A percentile compares a stretch with the other conserved stretches of the same genome.
These are phyloP conservation scores for Poicephalus gulielmi DNA, from an alignment of 2,113 vertebrate species.

Conservation along the genomic window DNA sequence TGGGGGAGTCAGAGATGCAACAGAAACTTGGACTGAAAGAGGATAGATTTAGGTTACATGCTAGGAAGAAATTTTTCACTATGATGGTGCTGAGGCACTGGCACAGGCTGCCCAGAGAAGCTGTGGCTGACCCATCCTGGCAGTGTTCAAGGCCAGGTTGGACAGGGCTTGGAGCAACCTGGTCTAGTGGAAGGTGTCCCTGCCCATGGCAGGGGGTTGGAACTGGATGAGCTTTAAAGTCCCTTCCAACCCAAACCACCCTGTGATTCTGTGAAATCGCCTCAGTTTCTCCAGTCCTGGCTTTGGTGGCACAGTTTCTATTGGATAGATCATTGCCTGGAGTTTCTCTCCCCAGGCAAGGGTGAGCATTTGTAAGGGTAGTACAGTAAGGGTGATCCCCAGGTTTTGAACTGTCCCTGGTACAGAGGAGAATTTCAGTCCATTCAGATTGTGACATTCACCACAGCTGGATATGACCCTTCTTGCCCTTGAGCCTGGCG, in stretches of 20 bases:
- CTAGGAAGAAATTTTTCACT: not conserved
- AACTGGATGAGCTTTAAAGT: not conserved
- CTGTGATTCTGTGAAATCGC: not conserved
- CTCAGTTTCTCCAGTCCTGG: not conserved
- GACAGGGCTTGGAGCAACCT: not conserved
- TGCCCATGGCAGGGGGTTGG: not conserved
- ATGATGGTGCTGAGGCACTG: accelerated
- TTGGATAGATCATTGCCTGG: not conserved
- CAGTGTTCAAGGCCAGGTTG: not conserved
- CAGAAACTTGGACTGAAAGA: not conserved
- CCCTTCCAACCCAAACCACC: not conserved
- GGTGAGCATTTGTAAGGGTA: not conserved
- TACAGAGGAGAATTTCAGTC: not conserved
- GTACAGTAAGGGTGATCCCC: too few relatives aligned
- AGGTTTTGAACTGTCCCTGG: not conserved
- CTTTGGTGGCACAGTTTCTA: not conserved
- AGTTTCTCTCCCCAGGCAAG: not conserved
- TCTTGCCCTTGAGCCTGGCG: not conserved
- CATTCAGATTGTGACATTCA: not conserved
- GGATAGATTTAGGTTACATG: not conserved
- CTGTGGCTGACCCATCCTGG: not conserved
- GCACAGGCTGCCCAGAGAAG: not conserved
- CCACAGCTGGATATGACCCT: not conserved
- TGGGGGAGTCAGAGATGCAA: not conserved
- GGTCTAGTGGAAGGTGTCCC: not conserved